Evolutionary conservation across 2,113 vertebrate genomes (phyloP), one percentile per base, ranked within the genome.

Genomic region (Oenanthe oenanthe): DNA sequence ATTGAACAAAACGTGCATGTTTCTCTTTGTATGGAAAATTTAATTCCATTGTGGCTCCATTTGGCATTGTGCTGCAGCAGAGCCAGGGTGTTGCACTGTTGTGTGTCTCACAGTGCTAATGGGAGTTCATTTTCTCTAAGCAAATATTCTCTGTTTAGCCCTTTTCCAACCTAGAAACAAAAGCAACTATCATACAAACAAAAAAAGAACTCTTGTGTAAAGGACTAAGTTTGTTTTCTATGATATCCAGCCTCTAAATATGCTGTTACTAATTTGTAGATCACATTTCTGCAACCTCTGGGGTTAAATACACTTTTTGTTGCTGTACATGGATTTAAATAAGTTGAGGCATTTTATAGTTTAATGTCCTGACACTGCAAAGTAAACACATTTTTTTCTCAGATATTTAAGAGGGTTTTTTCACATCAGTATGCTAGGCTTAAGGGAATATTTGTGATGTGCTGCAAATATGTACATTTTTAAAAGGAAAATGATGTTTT

Each of bases 21-120:
- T 62, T 60, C 75, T 60, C 40, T 56, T 88, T 80, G 6, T 70
- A 45, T 32, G 40, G 85, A 86, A 95, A 92, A 47, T 13, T 75
- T 62, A 78, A 91, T 83, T 94, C 90, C 43, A 38, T 42, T 1
- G 7, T 66, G 88, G 60, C 34, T 85, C 85, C 53, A 42, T 93
- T 51, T 92, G 75, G 45, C 0, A 0, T 43, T 1, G 0, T 26
- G 65, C 63, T 86, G 72, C 7, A 88, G 72, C 31, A 57, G 53
- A 75, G 74, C 71, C 38, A 45, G 58, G 62, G 42, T 77, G 58
- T 60, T 90, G 61, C 90, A 34, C 61, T 50, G 63, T 15, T 92
- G 29, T 51, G 6, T 29, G 48, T 40, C 74, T 85, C 71, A 51
- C 14, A 25, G 38, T 36, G 38, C 17, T 88, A 62, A 51, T 76